phyloP scores from a whole-genome alignment of 2,797 vertebrate species.

The Anguilla obscura region DNA sequence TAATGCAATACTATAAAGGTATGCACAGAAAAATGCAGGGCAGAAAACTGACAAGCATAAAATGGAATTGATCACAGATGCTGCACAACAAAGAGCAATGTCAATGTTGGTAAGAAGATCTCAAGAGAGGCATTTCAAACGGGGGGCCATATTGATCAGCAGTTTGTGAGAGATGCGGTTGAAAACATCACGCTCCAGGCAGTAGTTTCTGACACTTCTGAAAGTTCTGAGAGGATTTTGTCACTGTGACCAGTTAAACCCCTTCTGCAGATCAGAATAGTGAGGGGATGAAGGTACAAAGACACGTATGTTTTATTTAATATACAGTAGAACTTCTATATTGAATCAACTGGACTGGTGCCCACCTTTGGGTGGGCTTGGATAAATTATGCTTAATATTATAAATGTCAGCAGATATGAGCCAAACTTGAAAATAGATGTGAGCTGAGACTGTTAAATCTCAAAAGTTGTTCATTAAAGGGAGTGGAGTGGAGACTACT shows the following conservation, averaged over 20 bases:
- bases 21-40: neutral
- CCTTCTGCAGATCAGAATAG: neutral
- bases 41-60: constrained; percentile 28
- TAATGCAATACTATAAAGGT: neutral
- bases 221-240: neutral
- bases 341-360: neutral
- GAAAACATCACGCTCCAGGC: neutral
- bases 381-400: neutral
- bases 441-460: neutral
- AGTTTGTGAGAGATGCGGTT: neutral
- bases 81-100: constrained; percentile 36
- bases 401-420: neutral
- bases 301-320: neutral
- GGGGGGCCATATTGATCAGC: constrained; percentile 38
- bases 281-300: neutral
- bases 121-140: constrained; percentile 28
- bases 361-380: neutral
- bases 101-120: constrained; percentile 28
- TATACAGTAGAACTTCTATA: neutral
- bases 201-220: neutral
- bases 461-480: neutral
- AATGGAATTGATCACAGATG: constrained; percentile 35
- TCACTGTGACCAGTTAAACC: neutral
- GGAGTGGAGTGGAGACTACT: neutral
- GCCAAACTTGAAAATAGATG: neutral